Percentiles rank a stretch among this genome's conserved stretches.
These are phyloP conservation scores for Megamerina dolium DNA, from an alignment of 2,888 invertebrate genomes.

Conservation along the genomic window DNA sequence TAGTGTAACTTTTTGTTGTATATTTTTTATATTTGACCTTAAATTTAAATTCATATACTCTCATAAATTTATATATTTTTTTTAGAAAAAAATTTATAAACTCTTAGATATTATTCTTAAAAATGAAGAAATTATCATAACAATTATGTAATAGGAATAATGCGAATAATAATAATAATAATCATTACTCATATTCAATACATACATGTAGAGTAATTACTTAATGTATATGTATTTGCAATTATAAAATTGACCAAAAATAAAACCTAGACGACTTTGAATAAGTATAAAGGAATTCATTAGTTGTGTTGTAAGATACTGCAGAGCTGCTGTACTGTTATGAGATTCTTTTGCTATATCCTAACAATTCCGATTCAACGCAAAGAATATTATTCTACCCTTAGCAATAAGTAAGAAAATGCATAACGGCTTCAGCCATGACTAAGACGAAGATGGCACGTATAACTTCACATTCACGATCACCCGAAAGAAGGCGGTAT, in stretches of 20 bases:
- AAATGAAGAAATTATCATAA: slow-evolving; percentile 23
- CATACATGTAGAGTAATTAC: slow-evolving; percentile 12
- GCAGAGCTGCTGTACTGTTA: slow-evolving; percentile 12
- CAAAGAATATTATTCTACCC: no score
- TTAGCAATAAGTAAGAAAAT: no score
- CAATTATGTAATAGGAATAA: slow-evolving; percentile 23
- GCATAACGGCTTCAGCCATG: slow-evolving; percentile 23
- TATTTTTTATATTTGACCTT: slow-evolving; percentile 10
- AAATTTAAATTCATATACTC: slow-evolving; percentile 5
- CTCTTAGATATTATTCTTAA: slow-evolving; percentile 31
- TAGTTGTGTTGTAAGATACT: slow-evolving; percentile 9
- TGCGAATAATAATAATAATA: slow-evolving; percentile 33
- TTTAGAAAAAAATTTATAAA: slow-evolving; percentile 34
- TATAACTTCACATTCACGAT: slow-evolving; percentile 43
- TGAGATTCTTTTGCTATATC: slow-evolving; percentile 13
- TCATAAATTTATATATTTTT: slow-evolving; percentile 4
- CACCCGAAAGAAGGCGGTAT: no score
- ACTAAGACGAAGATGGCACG: slow-evolving; percentile 44
- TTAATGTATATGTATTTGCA: slow-evolving; percentile 20
- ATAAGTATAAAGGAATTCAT: slow-evolving; percentile 24
- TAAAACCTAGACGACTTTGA: slow-evolving; percentile 32
- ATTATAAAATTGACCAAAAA: slow-evolving; percentile 20
- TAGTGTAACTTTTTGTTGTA: no score
- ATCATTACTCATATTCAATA: slow-evolving; percentile 14
- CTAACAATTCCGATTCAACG: no score